phyloP scores from a whole-genome alignment of 2,888 invertebrate species.

The Cepaea hortensis region DNA sequence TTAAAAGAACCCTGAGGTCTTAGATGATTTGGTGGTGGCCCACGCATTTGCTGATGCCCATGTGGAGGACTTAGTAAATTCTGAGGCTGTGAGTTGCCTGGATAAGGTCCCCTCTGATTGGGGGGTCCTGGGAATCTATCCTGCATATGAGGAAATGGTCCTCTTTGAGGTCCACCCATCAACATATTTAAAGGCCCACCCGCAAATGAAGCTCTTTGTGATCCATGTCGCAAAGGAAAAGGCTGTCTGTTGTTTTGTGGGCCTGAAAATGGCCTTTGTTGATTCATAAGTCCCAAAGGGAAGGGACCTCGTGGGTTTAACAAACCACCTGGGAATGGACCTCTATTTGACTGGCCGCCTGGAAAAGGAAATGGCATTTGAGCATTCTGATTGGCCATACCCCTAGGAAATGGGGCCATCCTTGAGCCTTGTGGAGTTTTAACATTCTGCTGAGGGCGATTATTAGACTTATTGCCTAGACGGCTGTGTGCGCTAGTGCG shows the following conservation, averaged over 20 bases:
- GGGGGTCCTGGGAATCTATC: slow-evolving; percentile 25
- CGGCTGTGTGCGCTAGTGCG: slow-evolving; percentile 45
- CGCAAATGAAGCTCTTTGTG: slow-evolving; percentile 2
- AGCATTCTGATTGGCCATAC: not conserved
- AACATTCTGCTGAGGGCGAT: not conserved
- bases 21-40: slow-evolving; percentile 2
- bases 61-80: slow-evolving; percentile 1
- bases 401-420: slow-evolving; percentile 2
- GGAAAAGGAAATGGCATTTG: slow-evolving; percentile 11
- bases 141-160: slow-evolving; percentile 13
- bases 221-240: slow-evolving; percentile 16
- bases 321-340: slow-evolving; percentile 27
- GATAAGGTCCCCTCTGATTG: slow-evolving; percentile 14
- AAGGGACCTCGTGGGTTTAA: slow-evolving; percentile 40
- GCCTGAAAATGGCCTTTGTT: slow-evolving; percentile 24
- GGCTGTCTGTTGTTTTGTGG: slow-evolving; percentile 12
- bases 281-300: slow-evolving; percentile 1
- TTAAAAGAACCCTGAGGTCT: slow-evolving; percentile 23
- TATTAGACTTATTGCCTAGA: slow-evolving; percentile 10
- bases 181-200: slow-evolving; percentile 11
- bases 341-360: slow-evolving; percentile 26
- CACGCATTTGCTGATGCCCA: not conserved
- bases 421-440: slow-evolving; percentile 12
- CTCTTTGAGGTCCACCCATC: slow-evolving; percentile 21
- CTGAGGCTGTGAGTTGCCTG: not conserved